These are phyloP conservation scores for Drosophila meridiana DNA, from an alignment of 2,888 invertebrate species.

Conservation along the genomic window DNA sequence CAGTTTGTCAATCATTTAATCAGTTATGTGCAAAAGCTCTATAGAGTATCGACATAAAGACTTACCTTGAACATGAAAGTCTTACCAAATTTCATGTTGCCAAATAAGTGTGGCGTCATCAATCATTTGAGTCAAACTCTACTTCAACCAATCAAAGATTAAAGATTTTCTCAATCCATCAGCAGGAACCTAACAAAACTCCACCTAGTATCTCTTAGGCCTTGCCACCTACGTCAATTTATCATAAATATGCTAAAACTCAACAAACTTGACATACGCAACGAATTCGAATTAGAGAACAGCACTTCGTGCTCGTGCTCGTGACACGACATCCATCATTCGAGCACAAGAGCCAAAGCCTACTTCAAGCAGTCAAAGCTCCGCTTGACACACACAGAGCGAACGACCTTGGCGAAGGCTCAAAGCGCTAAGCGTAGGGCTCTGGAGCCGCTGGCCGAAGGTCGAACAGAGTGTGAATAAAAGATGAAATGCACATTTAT, in stretches of 20 bases:
- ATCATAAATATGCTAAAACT: neutral
- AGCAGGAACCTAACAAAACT: neutral
- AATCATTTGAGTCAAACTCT: neutral
- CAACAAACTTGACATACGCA: neutral
- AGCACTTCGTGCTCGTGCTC: constrained; percentile 2
- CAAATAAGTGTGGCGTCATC: neutral
- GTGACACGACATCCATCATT: constrained; percentile 4
- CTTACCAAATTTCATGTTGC: too few relatives aligned
- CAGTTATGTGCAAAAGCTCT: neutral
- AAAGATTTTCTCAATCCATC: neutral
- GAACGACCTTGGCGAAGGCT: constrained; percentile 33
- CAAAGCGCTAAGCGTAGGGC: constrained; percentile 7
- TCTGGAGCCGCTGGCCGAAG: constrained; percentile 7
- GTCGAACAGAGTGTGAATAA: constrained; percentile 27
- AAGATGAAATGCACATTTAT: constrained; percentile 66
- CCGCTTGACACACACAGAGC: neutral
- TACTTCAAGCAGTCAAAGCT: constrained; percentile 20
- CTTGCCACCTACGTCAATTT: neutral
- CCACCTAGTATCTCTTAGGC: neutral
- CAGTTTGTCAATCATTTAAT: neutral
- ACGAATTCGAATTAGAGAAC: constrained; percentile 1
- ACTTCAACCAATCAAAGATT: neutral
- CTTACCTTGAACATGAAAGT: neutral
- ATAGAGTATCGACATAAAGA: neutral
- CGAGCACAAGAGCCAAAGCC: neutral